Percentiles rank a stretch among this genome's conserved stretches.
Conservation (phyloP, 2,113 vertebrate genomes). For the Uria lomvia region DNA sequence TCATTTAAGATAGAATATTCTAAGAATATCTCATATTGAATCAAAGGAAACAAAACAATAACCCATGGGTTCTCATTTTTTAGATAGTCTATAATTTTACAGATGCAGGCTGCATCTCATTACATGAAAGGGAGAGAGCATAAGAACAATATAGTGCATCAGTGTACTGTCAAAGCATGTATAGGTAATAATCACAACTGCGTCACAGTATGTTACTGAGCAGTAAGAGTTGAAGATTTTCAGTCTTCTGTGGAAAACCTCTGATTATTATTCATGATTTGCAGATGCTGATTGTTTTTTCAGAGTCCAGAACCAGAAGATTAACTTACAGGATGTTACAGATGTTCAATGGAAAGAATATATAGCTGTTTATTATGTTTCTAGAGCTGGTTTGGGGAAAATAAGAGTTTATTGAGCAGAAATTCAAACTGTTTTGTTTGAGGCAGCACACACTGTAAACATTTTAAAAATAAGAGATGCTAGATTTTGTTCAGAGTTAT, state of each 20-base stretch:
- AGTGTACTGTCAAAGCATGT: neutral
- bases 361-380: neutral
- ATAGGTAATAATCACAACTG: neutral
- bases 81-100: neutral
- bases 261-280: neutral
- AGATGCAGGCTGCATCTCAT: neutral
- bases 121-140: neutral
- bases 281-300: neutral
- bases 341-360: neutral
- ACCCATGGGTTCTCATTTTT: neutral
- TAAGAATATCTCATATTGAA: neutral
- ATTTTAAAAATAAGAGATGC: neutral
- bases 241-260: neutral
- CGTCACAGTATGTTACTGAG: neutral
- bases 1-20: neutral
- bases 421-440: neutral
- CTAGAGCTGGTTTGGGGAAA: neutral
- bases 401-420: conserved; percentile 18
- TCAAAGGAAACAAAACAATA: neutral
- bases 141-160: neutral
- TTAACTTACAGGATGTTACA: neutral
- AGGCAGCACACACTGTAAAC: neutral
- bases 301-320: neutral
- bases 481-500: neutral
- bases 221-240: neutral